A percentile compares a stretch with the other conserved stretches of the same genome.
phyloP scores from a whole-genome alignment of 2,113 vertebrate species.

The Percopsis transmontana region DNA sequence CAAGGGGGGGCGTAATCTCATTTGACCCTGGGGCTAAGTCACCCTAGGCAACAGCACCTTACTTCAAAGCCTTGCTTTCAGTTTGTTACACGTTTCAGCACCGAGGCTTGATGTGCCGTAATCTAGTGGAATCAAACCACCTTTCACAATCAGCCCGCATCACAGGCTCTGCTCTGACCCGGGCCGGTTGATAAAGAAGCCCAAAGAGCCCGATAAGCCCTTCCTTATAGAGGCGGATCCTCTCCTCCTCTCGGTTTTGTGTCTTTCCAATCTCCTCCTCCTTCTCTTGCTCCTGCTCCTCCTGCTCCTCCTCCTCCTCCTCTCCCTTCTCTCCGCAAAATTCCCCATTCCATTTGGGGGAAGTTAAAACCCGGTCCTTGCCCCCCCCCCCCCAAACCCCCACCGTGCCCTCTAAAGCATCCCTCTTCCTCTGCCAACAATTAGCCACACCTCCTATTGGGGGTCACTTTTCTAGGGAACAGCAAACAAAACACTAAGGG shows the following conservation, averaged over 20 bases:
- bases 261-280: background rate
- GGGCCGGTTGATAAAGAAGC: constrained; percentile 44
- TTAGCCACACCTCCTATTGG: constrained; percentile 35
- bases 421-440: constrained; percentile 34
- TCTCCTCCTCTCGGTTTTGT: background rate
- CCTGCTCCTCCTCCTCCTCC: background rate
- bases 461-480: constrained; percentile 2
- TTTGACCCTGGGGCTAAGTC: constrained; percentile 65
- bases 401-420: background rate
- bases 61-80: constrained; percentile 65
- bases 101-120: constrained; percentile 46
- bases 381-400: background rate
- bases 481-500: background rate
- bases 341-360: constrained; percentile 37
- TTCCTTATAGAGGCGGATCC: background rate
- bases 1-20: constrained; percentile 68
- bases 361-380: constrained; percentile 26
- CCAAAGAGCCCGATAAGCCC: constrained; percentile 11
- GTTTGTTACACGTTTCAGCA: constrained; percentile 59
- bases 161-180: constrained; percentile 30
- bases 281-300: background rate
- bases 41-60: constrained; percentile 60
- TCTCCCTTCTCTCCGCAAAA: constrained; percentile 23
- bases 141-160: constrained; percentile 43
- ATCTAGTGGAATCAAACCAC: constrained; percentile 47